Base-by-base conservation (phyloP, 2,888 invertebrate species). In the Rhamnusium bicolor region DNA sequence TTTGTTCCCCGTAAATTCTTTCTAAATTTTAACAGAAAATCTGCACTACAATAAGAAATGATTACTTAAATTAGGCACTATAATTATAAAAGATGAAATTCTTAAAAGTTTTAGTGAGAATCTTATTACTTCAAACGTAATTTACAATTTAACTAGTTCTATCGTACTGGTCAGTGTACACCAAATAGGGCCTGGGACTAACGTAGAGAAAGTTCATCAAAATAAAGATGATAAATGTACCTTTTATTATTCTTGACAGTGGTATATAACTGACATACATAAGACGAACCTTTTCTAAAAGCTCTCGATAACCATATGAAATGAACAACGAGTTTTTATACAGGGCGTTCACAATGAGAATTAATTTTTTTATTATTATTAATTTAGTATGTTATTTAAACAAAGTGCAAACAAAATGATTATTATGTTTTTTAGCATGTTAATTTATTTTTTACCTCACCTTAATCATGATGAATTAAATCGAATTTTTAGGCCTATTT, bases 151-250 rank as follows among this genome's bases (percentile, higher is more conserved):
- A 24, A 46, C 14, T 24, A 46, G 24, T 14, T 29, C 12, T 19
- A 24, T 46, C 49, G 47, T 19, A n/a, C n/a, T n/a, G n/a, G n/a
- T n/a, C n/a, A n/a, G 27, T 14, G 40, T 46, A 18, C 61, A 63
- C 63, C 51, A 49, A 51, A 63, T 49, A 49, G 40, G 32, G 40
- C 40, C 32, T 21, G 61, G 63, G 6, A 54, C n/a, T 40, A 32
- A 54, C n/a, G 40, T 32, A 29, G 72, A 67, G 72, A 72, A 72
- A 72, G 72, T 68, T 54, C 18, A 51, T 24, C 67, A 67, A 51
- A 72, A 72, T 68, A 72, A 61, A 66, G 61, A 72, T 72, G 72
- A 72, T 72, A 53, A 68, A 72, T 72, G 72, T 61, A 46, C 72
- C 67, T 61, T 72, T 68, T 54, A 62, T 72, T 68, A 66, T 68